Evolutionary conservation across 2,113 vertebrate genomes (phyloP), one percentile per base, ranked within the genome.

Genomic region (Lophotis ruficrista): DNA sequence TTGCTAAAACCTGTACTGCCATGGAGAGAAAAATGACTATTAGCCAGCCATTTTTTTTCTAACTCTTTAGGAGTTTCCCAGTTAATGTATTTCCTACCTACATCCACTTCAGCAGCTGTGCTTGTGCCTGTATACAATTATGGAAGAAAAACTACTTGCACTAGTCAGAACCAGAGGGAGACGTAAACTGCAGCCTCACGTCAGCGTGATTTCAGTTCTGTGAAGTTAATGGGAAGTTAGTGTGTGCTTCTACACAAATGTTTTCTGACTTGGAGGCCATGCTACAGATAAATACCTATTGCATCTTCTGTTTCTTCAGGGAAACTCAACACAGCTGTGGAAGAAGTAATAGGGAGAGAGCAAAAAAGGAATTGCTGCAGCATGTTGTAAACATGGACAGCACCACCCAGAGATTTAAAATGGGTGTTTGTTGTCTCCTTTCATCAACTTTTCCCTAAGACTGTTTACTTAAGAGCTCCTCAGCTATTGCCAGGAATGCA

Each of bases 401-500:
- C 33, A 21, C 24, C 54, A 43, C 31, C n/a, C 38, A 72, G 58
- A 87, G 72, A 72, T 54, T 62, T 83, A 38, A 84, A 76, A 65
- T 73, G 47, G 6, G 28, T 43, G 30, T 54, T 84, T 62, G 31
- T 94, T 93, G 31, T 66, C 79, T 86, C 47, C 47, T 96, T 95
- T 90, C 76, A 81, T 86, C 58, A 83, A 41, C 51, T 92, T 93
- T 70, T 86, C 60, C 28, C 56, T 76, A n/a, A 70, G 68, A 93
- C n/a, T 90, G 71, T 95, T 96, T 86, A 77, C 47, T 73, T 66
- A 89, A 88, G 78, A 83, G n/a, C 50, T 85, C 15, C 43, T 86
- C 87, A 70, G 83, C 64, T 90, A 22, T 83, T 85, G 57, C 92
- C 45, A 85, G 87, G 78, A 85, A 90, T 85, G 70, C 75, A 79